Base-by-base conservation (phyloP, 2,888 invertebrate species). In the Sminthurinus aureus region DNA sequence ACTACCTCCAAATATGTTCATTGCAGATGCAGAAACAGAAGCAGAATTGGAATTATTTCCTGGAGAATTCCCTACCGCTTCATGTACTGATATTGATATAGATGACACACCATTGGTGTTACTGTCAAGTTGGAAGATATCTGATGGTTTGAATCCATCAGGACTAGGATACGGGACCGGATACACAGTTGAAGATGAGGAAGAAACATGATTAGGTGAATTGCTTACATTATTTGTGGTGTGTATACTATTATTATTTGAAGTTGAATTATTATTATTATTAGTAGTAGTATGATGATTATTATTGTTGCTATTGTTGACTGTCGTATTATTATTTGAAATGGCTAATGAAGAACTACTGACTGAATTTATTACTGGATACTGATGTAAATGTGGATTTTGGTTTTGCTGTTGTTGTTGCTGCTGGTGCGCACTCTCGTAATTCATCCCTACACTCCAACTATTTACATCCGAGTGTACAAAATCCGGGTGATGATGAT, bases 141-240 rank as follows among this genome's bases (percentile, higher is more conserved):
- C 87, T 6, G 87, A 87, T 11, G 87, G 87, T 73, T 87, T 87
- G 24, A 87, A 87, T 67, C 80, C 86, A 24, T 85, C 86, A 67
- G 82, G 74, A 82, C 79, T 79, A 81, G 83, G 83, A 77, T 84
- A 81, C 11, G 83, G 79, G 75, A 81, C 75, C 4, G 80, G 75
- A 50, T 51, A 64, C 74, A 76, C 77, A 22, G 51, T 58, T 11
- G 79, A 76, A 52, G 84, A 71, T 0, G 82, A 20, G n/a, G 81
- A 20, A 12, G 79, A 20, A n/a, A 75, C 83, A 84, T 81, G 22
- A 84, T 82, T n/a, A 75, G 84, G 79, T 79, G 84, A 80, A 58
- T 38, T 71, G 67, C 71, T 13, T 67, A 67, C 67, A 51, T 81
- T 18, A 80, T 51, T 73, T 76, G 73, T 82, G 64, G 81, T 80